Conservation (phyloP, 2,888 invertebrate species). For the Amaurobius ferox region DNA sequence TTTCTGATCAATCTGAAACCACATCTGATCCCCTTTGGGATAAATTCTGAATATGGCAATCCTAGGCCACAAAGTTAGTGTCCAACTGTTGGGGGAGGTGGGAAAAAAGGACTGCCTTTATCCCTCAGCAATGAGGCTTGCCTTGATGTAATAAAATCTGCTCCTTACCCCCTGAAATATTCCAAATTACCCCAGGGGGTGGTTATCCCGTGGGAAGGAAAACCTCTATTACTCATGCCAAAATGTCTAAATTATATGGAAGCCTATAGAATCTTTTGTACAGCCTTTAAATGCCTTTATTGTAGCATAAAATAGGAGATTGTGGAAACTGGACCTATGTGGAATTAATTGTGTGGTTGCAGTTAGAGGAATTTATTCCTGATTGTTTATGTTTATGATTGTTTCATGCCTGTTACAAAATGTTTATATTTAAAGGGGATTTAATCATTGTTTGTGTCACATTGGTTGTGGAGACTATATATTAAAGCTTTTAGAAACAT, state of each 20-base stretch:
- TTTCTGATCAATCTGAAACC: no score
- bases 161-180: constrained; percentile 6
- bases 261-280: background rate
- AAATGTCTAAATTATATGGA: background rate
- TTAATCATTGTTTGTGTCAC: no score
- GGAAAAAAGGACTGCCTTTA: background rate
- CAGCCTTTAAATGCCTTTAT: background rate
- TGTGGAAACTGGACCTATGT: no score
- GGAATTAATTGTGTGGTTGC: no score
- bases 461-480: no score
- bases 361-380: no score
- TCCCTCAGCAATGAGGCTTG: background rate
- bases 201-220: background rate
- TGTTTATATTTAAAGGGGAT: no score
- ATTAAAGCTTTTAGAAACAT: no score
- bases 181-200: constrained; percentile 11
- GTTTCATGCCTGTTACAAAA: no score
- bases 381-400: no score
- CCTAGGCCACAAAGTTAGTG: background rate
- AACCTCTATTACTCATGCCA: background rate
- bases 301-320: background rate
- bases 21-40: no score
- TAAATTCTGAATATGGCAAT: no score
- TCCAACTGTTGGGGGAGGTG: background rate
- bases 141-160: background rate